These are phyloP conservation scores for Carassius gibelio DNA, from an alignment of 2,113 vertebrate species.

Conservation along the genomic window DNA sequence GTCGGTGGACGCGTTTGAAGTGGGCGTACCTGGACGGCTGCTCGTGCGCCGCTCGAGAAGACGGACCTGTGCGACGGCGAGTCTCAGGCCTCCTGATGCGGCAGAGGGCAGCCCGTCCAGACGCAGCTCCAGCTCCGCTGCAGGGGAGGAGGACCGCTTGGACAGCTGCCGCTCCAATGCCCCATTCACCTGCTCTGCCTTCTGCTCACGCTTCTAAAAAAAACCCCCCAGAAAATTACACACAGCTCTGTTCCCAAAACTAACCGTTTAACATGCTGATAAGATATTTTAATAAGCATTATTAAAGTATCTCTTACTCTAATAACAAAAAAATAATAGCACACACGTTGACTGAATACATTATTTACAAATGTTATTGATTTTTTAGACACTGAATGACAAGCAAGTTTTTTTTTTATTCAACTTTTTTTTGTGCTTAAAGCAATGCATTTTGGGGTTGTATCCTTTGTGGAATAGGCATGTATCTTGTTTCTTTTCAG, in stretches of 20 bases:
- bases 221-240: background rate
- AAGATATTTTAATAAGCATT: background rate
- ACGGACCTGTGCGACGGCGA: conserved; percentile 83
- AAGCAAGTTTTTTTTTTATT: background rate
- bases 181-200: conserved; percentile 93
- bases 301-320: too few relatives aligned
- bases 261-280: background rate
- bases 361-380: background rate
- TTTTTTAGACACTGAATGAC: background rate
- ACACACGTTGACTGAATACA: background rate
- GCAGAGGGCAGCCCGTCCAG: conserved; percentile 74
- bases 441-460: background rate
- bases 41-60: conserved; percentile 88
- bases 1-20: conserved; percentile 93
- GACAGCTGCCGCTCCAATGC: conserved; percentile 84
- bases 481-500: background rate
- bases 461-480: background rate
- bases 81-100: conserved; percentile 73
- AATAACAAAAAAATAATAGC: background rate
- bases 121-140: conserved; percentile 88
- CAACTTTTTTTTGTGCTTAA: background rate
- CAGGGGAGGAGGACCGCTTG: conserved; percentile 87
- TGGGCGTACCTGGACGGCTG: conserved; percentile 92
- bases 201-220: conserved; percentile 91
- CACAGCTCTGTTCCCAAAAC: background rate